Evolutionary conservation across 1,140 invertebrate genomes (phyloP), one percentile per base, ranked within the genome.

Genomic region (Plectrocnemia conspersa): DNA sequence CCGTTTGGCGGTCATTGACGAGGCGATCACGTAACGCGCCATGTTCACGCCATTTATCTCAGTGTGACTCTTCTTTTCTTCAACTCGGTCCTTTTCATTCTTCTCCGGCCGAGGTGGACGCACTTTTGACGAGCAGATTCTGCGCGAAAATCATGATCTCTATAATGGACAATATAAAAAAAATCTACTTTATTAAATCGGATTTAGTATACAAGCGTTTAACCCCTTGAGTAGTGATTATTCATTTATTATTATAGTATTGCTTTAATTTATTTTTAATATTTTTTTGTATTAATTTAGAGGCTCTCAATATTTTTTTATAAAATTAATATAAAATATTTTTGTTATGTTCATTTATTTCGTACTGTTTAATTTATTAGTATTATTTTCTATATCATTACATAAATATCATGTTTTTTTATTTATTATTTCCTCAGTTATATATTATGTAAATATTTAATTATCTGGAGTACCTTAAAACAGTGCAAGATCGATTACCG

Each of bases 1-100:
- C 27, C 21, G 44, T 23, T 47, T 47, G 44, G 44, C 44, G 44
- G 44, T 47, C 44, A 47, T 29, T 47, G 44, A 29, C 44, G 44
- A 47, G 44, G 44, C 27, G 44, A 47, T 25, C 44, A 47, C 35
- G 13, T 38, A 38, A 38, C 35, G 35, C 35, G 35, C 35, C 10
- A 7, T 9, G 10, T 38, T 16, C 27, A 29, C 15, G 35, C 7
- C 35, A 16, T 38, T 38, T 38, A n/a, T n/a, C n/a, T n/a, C n/a
- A n/a, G n/a, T n/a, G n/a, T n/a, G n/a, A n/a, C n/a, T n/a, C n/a
- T n/a, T n/a, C n/a, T n/a, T n/a, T 7, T 38, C 35, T 29, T 29
- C 7, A 10, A 38, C 11, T 38, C 35, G 13, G 5, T 38, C 27
- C 6, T 38, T 7, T 38, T 38, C 10, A 4, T 10, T 38, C 15